Base-by-base conservation (phyloP, 53 echinoderm and acorn worm genomes). In the Paracentrotus lividus region DNA sequence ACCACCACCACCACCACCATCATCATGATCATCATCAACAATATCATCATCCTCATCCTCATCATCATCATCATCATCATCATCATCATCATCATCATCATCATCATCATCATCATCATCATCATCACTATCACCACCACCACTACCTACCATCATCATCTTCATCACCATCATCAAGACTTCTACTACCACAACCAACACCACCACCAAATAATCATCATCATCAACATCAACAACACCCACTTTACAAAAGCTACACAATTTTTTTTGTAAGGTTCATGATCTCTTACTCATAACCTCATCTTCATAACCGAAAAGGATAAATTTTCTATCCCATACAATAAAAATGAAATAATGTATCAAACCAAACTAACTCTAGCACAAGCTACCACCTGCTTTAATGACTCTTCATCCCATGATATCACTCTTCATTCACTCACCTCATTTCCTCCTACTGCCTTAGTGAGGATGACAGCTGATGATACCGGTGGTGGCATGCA, bases 401-500 rank as follows among this genome's bases (percentile, higher is more conserved):
- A 18, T 56, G 9, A 56, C 18, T 56, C 56, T 13, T 56, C 18
- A 9, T 56, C 56, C 18, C 61, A 24, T 61, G 21, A 4, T 13
- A 56, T 56, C 87, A 87, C 44, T 52, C 52, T 81, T 81, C 81
- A 45, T 86, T 33, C 66, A 85, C 95, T 94, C 91, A 99, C 99
- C 95, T 99, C 99, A 96, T 99, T 99, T 55, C 99, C 99, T 67
- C 99, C 97, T 6, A 92, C 99, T 32, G 99, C 99, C 94, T 99
- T 99, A 47, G 99, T 99, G 34, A 99, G 92, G 67, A 99, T 99
- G 27, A 99, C 99, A 60, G 99, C 99, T 86, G 99, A 99, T 67
- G 99, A 99, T 18, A 99, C 99, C 15, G 99, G 99, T 49, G 99
- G 99, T 2, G 97, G 99, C 99, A 99, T 99, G 66, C 99, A 99